Percentiles rank a stretch among this genome's conserved stretches.
Evolutionary conservation across 2,113 vertebrate genomes (phyloP).

Genomic region (Bostrychus sinensis): DNA sequence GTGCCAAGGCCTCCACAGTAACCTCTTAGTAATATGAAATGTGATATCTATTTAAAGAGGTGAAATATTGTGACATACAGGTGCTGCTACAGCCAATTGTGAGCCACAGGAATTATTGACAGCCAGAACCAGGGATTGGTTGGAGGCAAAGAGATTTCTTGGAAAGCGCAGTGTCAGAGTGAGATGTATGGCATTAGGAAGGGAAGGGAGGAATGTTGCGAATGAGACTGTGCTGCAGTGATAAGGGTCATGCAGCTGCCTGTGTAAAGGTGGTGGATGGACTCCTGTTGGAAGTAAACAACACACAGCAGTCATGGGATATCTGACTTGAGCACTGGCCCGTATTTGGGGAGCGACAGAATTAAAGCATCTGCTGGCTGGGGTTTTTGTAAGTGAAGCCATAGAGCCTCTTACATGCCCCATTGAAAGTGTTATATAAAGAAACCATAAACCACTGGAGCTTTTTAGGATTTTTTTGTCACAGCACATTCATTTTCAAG

Average conservation of each 20-base stretch:
- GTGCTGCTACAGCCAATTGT: conserved; percentile 13
- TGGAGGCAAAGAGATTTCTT: neutral
- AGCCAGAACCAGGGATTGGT: neutral
- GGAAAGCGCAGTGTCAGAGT: conserved; percentile 9
- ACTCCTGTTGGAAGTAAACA: conserved; percentile 31
- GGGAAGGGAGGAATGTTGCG: conserved; percentile 32
- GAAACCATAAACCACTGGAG: neutral
- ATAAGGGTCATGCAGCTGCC: conserved; percentile 27
- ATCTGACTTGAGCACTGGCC: conserved; percentile 18
- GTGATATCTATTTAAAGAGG: neutral
- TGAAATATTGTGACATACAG: conserved; percentile 1
- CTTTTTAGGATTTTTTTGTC: conserved; percentile 11
- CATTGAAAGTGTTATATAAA: conserved; percentile 14
- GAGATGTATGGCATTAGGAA: conserved; percentile 15
- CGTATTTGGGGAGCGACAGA: conserved; percentile 18
- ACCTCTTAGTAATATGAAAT: conserved; percentile 4
- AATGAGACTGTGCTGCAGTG: conserved; percentile 29
- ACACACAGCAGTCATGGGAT: conserved; percentile 19
- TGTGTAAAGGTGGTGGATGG: conserved; percentile 28
- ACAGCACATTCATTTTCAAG: neutral
- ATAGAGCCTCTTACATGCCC: neutral
- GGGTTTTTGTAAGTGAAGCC: conserved; percentile 4
- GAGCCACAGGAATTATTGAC: neutral
- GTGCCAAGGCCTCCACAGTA: neutral
- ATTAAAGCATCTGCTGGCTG: conserved; percentile 22